Evolutionary conservation across 64 coral and sea anemone species (phyloP).

Genomic region (Montipora capricornis): DNA sequence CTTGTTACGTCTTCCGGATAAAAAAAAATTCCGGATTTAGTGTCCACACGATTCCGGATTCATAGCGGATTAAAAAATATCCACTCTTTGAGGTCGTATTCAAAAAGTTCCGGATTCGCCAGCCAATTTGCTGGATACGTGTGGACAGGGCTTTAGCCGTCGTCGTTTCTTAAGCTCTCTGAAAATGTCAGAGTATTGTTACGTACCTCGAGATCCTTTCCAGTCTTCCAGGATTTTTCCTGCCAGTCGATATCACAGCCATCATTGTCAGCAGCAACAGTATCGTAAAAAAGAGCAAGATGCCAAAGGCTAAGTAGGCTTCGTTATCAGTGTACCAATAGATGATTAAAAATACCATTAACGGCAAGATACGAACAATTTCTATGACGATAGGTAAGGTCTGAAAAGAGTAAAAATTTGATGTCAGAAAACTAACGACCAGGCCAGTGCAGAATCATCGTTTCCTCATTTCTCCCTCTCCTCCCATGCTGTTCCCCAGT

Average conservation of each 20-base stretch:
- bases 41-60: no score
- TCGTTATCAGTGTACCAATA: not conserved
- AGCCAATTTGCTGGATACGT: no score
- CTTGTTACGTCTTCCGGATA: no score
- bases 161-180: no score
- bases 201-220: conserved; percentile 31
- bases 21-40: no score
- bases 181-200: not conserved
- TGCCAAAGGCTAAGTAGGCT: not conserved
- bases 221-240: conserved; percentile 21
- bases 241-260: conserved; percentile 11
- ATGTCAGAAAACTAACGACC: not conserved
- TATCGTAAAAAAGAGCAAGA: conserved; percentile 11
- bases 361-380: conserved; percentile 10
- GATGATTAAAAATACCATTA: conserved; percentile 8
- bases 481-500: not conserved
- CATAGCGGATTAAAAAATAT: no score
- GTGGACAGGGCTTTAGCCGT: no score
- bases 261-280: conserved; percentile 13
- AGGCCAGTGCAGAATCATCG: not conserved
- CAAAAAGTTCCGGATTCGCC: no score
- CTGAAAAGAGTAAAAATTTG: conserved; percentile 1
- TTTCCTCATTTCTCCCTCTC: not conserved
- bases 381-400: conserved; percentile 8
- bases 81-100: no score